Percentiles rank a stretch among this genome's conserved stretches.
These are phyloP conservation scores for Oryzias melastigma DNA, from an alignment of 2,113 vertebrate species.

Conservation along the genomic window DNA sequence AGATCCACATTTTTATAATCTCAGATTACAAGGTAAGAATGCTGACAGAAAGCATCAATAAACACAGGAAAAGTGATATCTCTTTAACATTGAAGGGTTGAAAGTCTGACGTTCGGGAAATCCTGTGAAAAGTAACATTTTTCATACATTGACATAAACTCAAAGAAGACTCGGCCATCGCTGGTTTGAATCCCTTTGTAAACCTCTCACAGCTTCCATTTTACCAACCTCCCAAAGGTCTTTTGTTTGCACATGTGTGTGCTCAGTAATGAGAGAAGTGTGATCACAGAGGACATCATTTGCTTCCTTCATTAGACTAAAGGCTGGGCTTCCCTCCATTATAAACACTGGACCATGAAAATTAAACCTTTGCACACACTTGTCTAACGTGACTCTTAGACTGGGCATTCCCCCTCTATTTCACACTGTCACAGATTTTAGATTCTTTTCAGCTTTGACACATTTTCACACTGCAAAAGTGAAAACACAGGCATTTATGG, in stretches of 20 bases:
- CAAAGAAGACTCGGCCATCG: no score
- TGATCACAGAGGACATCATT: slow-evolving; percentile 66
- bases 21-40: neutral
- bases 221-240: slow-evolving; percentile 10
- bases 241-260: slow-evolving; percentile 2
- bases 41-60: neutral
- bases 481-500: slow-evolving; percentile 18
- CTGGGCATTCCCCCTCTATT: slow-evolving; percentile 56
- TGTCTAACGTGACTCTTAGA: slow-evolving; percentile 35
- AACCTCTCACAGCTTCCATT: slow-evolving; percentile 29
- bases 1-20: neutral
- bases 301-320: slow-evolving; percentile 72
- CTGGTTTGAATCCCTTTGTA: no score
- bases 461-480: slow-evolving; percentile 12
- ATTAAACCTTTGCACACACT: slow-evolving; percentile 50
- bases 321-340: slow-evolving; percentile 66
- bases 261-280: slow-evolving; percentile 35
- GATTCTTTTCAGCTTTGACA: slow-evolving; percentile 34
- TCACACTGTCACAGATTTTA: slow-evolving; percentile 16
- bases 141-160: neutral
- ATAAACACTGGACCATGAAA: slow-evolving; percentile 76
- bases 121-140: slow-evolving; percentile 35
- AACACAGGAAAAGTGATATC: slow-evolving; percentile 21
- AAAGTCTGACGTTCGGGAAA: slow-evolving; percentile 33
- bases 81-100: slow-evolving; percentile 16